phyloP scores from a whole-genome alignment of 2,888 invertebrate species.

The Drosophila robusta region DNA sequence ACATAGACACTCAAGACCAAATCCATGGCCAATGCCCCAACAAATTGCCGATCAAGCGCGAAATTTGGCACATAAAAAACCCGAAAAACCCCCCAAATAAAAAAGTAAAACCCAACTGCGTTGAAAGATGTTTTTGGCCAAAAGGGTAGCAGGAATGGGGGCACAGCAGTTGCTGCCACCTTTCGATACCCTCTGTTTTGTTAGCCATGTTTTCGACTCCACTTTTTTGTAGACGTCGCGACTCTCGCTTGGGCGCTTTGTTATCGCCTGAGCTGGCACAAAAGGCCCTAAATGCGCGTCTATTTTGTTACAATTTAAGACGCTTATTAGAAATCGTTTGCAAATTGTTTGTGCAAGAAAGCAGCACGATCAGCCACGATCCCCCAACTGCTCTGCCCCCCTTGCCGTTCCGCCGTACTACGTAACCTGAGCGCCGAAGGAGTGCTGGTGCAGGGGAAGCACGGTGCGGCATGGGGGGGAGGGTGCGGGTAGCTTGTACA shows the following conservation, averaged over 20 bases:
- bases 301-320: slow-evolving; percentile 80
- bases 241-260: slow-evolving; percentile 44
- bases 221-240: slow-evolving; percentile 23
- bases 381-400: background rate
- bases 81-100: slow-evolving; percentile 33
- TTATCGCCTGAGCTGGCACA: slow-evolving; percentile 61
- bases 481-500: slow-evolving; percentile 11
- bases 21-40: slow-evolving; percentile 37
- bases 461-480: background rate
- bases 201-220: slow-evolving; percentile 46
- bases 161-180: slow-evolving; percentile 49
- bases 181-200: slow-evolving; percentile 61
- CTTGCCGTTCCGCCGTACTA: background rate
- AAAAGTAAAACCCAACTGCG: slow-evolving; percentile 9
- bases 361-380: slow-evolving; percentile 57
- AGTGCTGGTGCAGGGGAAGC: slow-evolving; percentile 11
- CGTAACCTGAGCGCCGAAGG: slow-evolving; percentile 40
- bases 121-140: slow-evolving; percentile 3
- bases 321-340: slow-evolving; percentile 82
- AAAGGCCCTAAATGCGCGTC: slow-evolving; percentile 77
- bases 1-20: background rate
- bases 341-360: slow-evolving; percentile 76
- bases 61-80: slow-evolving; percentile 67
- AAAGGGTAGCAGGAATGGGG: slow-evolving; percentile 29
- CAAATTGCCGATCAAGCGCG: slow-evolving; percentile 63